These are phyloP conservation scores for Emydocephalus ijimae DNA, from an alignment of 2,113 vertebrate species.

Conservation along the genomic window DNA sequence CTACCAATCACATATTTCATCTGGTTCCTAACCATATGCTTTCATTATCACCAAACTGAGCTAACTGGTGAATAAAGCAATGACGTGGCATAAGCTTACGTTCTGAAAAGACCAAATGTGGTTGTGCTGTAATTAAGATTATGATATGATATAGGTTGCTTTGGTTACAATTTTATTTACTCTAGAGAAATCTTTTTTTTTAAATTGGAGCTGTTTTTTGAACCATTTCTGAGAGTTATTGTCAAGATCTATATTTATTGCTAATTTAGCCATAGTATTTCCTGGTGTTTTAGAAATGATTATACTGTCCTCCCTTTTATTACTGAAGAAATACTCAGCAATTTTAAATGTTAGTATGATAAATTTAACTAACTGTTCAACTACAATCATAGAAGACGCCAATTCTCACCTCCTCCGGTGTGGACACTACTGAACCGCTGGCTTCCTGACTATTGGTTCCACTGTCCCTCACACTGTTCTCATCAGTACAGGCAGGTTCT, in stretches of 20 bases:
- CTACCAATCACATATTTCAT: neutral
- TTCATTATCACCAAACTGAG: neutral
- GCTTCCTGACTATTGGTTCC: conserved; percentile 70
- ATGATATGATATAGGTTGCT: neutral
- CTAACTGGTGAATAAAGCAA: neutral
- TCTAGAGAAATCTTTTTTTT: neutral
- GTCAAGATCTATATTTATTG: neutral
- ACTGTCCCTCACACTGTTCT: conserved; percentile 62
- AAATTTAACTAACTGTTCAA: neutral
- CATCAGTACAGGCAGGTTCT: conserved; percentile 36
- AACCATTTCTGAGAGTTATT: neutral
- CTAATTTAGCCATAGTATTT: conserved; percentile 1
- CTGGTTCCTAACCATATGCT: neutral
- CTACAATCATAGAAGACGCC: neutral
- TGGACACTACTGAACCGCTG: conserved; percentile 67
- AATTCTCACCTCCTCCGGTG: conserved; percentile 72
- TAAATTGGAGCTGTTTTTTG: neutral
- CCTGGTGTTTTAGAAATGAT: neutral
- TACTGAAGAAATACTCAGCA: neutral
- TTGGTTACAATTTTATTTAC: neutral
- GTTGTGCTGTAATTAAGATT: neutral
- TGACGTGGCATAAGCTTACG: neutral
- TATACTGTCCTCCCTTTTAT: neutral
- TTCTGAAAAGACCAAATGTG: neutral
- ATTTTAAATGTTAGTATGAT: conserved; percentile 14